phyloP scores from a whole-genome alignment of 2,113 vertebrate genomes.

The Phycodurus eques region DNA sequence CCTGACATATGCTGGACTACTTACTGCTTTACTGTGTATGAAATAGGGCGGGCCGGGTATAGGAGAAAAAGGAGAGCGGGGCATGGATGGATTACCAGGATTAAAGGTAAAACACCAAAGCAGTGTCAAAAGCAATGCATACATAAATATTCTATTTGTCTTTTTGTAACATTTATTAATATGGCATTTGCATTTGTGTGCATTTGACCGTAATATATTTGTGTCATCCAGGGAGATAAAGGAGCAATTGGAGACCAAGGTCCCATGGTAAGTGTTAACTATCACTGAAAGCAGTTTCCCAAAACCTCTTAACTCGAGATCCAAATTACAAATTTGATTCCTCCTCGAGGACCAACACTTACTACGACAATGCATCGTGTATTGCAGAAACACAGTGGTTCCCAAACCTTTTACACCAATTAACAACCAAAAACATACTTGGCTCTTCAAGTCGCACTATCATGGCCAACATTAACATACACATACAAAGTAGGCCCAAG shows the following conservation, averaged over 20 bases:
- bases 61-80: conserved; percentile 68
- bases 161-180: not conserved
- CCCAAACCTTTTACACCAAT: not conserved
- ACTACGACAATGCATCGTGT: not conserved
- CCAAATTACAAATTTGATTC: not conserved
- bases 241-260: conserved; percentile 71
- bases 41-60: conserved; percentile 69
- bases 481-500: no score
- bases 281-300: not conserved
- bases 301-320: not conserved
- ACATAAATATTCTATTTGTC: not conserved
- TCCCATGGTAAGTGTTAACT: conserved; percentile 50
- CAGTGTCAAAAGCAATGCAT: not conserved
- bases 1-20: not conserved
- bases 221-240: conserved; percentile 68
- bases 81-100: conserved; percentile 72
- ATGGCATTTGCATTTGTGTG: not conserved
- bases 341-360: not conserved
- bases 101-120: conserved; percentile 53
- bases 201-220: not conserved
- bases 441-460: not conserved
- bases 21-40: conserved; percentile 15
- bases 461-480: no score
- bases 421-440: not conserved
- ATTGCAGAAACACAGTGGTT: not conserved